Evolutionary conservation across 1,140 invertebrate genomes (phyloP), one percentile per base, ranked within the genome.

Genomic region (Telenomus remus): DNA sequence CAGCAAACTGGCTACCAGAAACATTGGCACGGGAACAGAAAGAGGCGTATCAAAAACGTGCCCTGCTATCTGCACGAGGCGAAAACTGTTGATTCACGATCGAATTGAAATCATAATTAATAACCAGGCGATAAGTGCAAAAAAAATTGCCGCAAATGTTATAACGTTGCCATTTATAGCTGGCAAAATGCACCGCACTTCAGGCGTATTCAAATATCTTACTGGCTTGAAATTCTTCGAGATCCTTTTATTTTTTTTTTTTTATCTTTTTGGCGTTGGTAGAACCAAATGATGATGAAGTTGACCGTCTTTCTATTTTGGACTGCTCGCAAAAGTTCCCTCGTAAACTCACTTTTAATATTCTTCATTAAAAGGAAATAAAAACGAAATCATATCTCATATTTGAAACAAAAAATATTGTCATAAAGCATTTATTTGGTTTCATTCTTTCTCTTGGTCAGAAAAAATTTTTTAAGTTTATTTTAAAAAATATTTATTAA

Each of bases 211-310:
- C 61, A 66, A 71, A 78, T 69, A 61, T 54, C 19, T 60, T 50
- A 46, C 51, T 66, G 48, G 54, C 57, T 61, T 61, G 54, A 49
- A 70, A 73, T 73, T 73, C 65, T 44, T 65, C 70, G 65, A 39
- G 65, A 59, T 66, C 56, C n/a, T 73, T 72, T 69, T 50, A 50
- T 65, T 76, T 75, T 72, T 77, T 51, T 37, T 57, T 43, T 11
- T 49, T 54, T n/a, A 50, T 13, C 60, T 64, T 47, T 74, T 71
- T 35, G 19, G 19, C 50, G 16, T 50, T 61, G 63, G 49, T 76
- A 76, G 80, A 27, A 78, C 80, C 84, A 86, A 85, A 87, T 86
- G 86, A 86, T 86, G 85, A 87, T 86, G 84, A 87, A 87, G 82
- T 85, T 84, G 78, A 76, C 76, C 76, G 51, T 76, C 60, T 66